A percentile compares a stretch with the other conserved stretches of the same genome.
Conservation (phyloP, 2,797 vertebrate species). For the Momotus momota region DNA sequence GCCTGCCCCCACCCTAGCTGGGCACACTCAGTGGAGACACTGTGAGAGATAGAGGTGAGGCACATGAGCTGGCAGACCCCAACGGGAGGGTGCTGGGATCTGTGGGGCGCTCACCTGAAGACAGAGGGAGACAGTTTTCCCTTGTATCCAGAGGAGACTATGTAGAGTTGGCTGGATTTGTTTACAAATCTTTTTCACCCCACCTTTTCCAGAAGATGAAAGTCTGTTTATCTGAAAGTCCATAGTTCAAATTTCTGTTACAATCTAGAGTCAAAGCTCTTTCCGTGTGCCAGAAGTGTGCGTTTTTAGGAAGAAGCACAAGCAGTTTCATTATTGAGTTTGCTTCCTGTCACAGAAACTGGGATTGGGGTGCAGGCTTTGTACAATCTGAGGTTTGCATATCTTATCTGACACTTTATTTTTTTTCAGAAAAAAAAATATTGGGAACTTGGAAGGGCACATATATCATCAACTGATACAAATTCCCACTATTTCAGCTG, state of each 20-base stretch:
- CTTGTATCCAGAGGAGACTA: background rate
- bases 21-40: background rate
- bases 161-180: background rate
- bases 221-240: background rate
- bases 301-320: background rate
- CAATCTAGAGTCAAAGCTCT: background rate
- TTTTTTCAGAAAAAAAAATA: background rate
- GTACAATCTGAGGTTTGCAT: background rate
- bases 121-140: background rate
- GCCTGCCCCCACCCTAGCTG: background rate
- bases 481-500: background rate
- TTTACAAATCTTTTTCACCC: background rate
- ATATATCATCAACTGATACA: background rate
- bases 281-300: background rate
- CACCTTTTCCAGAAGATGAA: background rate
- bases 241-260: background rate
- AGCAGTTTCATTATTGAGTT: background rate
- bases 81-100: rapidly evolving
- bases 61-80: rapidly evolving
- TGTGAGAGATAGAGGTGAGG: background rate
- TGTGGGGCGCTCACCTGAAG: background rate
- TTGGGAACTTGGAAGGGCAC: background rate
- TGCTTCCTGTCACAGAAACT: background rate
- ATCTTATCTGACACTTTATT: background rate
- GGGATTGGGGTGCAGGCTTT: background rate